Percentiles rank a stretch among this genome's conserved stretches.
Evolutionary conservation across 2,888 invertebrate genomes (phyloP).

Genomic region (Antheraea yamamai): DNA sequence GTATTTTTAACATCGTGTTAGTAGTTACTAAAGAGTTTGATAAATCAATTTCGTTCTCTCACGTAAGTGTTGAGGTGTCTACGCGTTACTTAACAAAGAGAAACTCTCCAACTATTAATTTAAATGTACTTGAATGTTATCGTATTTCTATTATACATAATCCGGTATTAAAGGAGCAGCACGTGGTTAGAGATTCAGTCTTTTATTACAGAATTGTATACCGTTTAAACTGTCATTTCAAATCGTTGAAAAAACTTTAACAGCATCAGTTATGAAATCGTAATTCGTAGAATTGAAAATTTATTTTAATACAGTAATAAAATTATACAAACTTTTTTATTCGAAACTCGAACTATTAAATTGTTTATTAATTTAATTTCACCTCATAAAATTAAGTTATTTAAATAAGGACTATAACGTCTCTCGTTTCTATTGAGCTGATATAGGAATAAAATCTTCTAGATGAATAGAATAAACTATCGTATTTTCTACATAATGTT

Average conservation of each 20-base stretch:
- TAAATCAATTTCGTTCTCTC: neutral
- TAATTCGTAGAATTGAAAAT: neutral
- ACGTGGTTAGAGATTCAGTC: neutral
- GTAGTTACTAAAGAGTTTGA: conserved; percentile 1
- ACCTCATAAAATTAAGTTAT: neutral
- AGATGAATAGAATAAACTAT: neutral
- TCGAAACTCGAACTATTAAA: neutral
- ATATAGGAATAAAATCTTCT: no score
- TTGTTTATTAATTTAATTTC: neutral
- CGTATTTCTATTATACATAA: conserved; percentile 2
- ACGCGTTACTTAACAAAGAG: conserved; percentile 6
- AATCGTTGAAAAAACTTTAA: neutral
- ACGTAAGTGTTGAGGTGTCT: neutral
- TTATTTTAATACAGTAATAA: neutral
- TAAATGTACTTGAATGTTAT: neutral
- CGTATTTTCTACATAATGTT: neutral
- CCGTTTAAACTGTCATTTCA: neutral
- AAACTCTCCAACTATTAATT: conserved; percentile 1
- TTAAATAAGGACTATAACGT: neutral
- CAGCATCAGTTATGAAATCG: neutral
- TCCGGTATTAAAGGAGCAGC: neutral
- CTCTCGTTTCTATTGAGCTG: no score
- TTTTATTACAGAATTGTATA: neutral
- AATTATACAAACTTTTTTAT: neutral
- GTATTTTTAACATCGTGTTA: neutral